Evolutionary conservation across 1,140 invertebrate species (phyloP), one percentile per base, ranked within the genome.

Genomic region (Ptiloglossa arizonensis): DNA sequence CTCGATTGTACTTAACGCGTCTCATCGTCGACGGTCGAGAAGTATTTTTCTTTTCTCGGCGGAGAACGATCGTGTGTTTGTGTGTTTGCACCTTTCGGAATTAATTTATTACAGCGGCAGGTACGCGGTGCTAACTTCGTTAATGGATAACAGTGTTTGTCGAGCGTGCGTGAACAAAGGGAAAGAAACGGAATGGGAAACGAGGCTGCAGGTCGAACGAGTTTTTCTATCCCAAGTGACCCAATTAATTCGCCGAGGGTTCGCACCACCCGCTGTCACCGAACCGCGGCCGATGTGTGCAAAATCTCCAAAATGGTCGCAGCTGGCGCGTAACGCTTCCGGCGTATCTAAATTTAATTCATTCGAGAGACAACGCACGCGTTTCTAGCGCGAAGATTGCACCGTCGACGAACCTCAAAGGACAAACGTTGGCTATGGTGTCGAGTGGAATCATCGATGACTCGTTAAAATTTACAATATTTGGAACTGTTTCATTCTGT

Each of bases 81-180:
- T n/a, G n/a, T n/a, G 50, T 24, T 69, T 50, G 44, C 57, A n/a
- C 27, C 77, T 79, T 48, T 48, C 41, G 54, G 80, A 86, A 87
- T 88, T 87, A 88, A 87, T 88, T 87, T 87, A 88, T 87, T 85
- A 85, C 82, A 50, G 44, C 60, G 76, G 59, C 74, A 60, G 75
- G 60, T 70, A 74, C 52, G 70, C 41, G 82, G 84, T 84, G 72
- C 72, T 84, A 84, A 85, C 82, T 84, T 82, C 57, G 75, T 73
- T 85, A 85, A 85, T 84, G 70, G 78, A 82, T 85, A 85, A 85
- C 83, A 81, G 56, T 84, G 83, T 85, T 85, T 84, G 73, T 68
- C 44, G 63, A 72, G 52, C 60, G 62, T 64, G 69, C 46, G 72
- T 80, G 70, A 78, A 84, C 68, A 76, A 80, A 67, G 78, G 59